Evolutionary conservation across 2,797 vertebrate species (phyloP), one percentile per base, ranked within the genome.

Genomic region (Rhodeus uyekii): DNA sequence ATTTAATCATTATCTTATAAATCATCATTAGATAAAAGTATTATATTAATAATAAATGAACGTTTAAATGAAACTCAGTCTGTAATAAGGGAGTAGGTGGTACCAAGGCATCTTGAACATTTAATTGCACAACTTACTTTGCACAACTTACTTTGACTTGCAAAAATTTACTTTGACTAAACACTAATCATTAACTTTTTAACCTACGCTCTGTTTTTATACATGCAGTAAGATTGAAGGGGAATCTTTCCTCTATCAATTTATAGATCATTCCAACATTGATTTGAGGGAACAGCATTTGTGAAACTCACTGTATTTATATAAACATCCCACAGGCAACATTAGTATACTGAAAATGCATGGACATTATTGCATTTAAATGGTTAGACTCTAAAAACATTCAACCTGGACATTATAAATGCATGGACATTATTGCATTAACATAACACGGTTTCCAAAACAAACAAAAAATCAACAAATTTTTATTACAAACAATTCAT

Each of bases 141-240:
- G n/a, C 1, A 74, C 53, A 34, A 75, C 83, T 87, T 82, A 32
- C 36, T n/a, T n/a, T n/a, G n/a, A n/a, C n/a, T n/a, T n/a, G n/a
- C n/a, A n/a, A n/a, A n/a, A 34, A 75, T 82, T 87, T 82, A 32
- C 36, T 60, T 76, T 71, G 53, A 64, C 78, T 44, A 50, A 63
- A 67, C 24, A 36, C 42, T 55, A 60, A 85, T 64, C 27, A 85
- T 67, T 58, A 73, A 74, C 84, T 64, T 16, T 24, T 67, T 53
- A 58, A 63, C 16, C 71, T 22, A 55, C 1, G 39, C 39, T 39
- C 14, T 18, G 16, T n/a, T 36, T 29, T 60, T 42, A 24, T 24
- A 50, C 19, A 53, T 5, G 16, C 46, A 72, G 19, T 8, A n/a
- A 58, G 14, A 19, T 60, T 19, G 5, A n/a, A 36, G 19, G 29